Conservation (phyloP, 2,888 invertebrate genomes). For the Nipponacmea schrenckii region DNA sequence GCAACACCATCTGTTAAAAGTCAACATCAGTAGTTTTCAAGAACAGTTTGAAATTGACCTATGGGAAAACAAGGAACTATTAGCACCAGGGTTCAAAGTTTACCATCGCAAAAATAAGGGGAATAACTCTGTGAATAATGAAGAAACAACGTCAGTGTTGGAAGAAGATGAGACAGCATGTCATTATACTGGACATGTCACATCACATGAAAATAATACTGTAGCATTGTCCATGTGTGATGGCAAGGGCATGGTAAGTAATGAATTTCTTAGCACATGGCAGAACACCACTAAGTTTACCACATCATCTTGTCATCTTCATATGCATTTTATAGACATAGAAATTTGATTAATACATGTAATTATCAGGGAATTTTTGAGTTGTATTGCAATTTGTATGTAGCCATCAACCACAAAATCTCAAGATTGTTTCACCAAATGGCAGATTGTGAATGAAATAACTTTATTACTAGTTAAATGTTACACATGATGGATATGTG, state of each 20-base stretch:
- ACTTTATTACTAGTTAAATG: too few species aligned
- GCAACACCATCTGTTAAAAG: constrained; percentile 29
- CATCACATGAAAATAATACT: constrained; percentile 31
- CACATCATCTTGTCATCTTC: background rate
- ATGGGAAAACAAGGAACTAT: constrained; percentile 43
- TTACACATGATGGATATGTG: background rate
- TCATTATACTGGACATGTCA: constrained; percentile 42
- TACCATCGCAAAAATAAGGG: constrained; percentile 41
- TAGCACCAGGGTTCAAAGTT: constrained; percentile 54
- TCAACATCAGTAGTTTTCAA: constrained; percentile 46
- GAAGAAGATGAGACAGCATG: constrained; percentile 31
- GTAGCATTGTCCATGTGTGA: constrained; percentile 50
- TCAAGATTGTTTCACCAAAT: too few species aligned
- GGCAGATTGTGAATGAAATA: too few species aligned
- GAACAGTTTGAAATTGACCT: constrained; percentile 48
- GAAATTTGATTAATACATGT: background rate
- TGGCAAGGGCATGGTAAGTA: constrained; percentile 40
- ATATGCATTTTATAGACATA: background rate
- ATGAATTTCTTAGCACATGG: too few species aligned
- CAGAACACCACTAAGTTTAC: too few species aligned
- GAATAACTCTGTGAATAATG: constrained; percentile 20
- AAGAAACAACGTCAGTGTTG: constrained; percentile 17
- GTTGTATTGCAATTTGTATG: too few species aligned
- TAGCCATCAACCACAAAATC: too few species aligned
- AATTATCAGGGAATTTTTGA: background rate